These are phyloP conservation scores for Anthophora plumipes DNA, from an alignment of 2,888 invertebrate genomes.

Conservation along the genomic window DNA sequence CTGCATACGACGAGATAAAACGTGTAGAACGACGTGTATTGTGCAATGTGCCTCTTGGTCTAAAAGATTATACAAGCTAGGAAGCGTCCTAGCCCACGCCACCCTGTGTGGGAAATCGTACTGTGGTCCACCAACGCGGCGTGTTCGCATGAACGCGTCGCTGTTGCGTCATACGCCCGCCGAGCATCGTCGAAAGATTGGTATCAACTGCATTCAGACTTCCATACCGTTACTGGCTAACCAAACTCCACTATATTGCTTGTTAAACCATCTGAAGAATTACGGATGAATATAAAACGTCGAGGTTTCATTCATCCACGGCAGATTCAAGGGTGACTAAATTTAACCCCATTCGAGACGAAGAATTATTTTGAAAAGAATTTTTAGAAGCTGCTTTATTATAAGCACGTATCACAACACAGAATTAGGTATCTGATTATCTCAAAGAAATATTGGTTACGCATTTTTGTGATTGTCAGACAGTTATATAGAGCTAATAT, in stretches of 20 bases:
- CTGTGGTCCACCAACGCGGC: constrained; percentile 10
- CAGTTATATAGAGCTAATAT: too few species aligned
- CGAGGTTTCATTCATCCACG: background rate
- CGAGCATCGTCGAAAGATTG: constrained; percentile 30
- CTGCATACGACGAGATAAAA: constrained; percentile 26
- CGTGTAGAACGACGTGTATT: constrained; percentile 30
- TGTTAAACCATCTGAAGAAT: background rate
- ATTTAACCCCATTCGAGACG: too few species aligned
- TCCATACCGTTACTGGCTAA: background rate
- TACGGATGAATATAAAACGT: background rate
- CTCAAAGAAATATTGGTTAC: too few species aligned
- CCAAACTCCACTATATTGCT: too few species aligned
- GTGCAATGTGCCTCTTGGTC: constrained; percentile 19
- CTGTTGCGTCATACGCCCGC: constrained; percentile 29
- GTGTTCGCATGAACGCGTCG: constrained; percentile 29
- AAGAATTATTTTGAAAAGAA: too few species aligned
- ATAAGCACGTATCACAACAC: too few species aligned
- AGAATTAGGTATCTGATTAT: too few species aligned
- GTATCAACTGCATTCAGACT: constrained; percentile 29
- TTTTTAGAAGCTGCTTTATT: too few species aligned
- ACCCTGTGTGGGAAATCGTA: constrained; percentile 39
- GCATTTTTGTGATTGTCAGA: too few species aligned
- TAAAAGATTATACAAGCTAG: constrained; percentile 24
- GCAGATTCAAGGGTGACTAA: too few species aligned
- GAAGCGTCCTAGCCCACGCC: constrained; percentile 17